Evolutionary conservation across 2,113 vertebrate species (phyloP), one percentile per base, ranked within the genome.

Genomic region (Gobiocypris rarus): DNA sequence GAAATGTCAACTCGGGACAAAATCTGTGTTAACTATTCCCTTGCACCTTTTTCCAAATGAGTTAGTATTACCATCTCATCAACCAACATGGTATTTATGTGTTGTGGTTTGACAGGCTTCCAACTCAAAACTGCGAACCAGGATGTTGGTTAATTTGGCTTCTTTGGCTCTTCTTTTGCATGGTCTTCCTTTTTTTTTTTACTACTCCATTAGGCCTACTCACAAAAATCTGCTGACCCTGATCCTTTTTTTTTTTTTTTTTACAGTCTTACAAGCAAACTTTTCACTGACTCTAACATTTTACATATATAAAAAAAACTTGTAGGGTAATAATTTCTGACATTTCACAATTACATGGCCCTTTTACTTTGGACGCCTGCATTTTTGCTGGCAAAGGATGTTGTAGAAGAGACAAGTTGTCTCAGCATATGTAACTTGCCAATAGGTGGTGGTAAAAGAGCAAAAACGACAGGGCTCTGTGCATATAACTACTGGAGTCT

Each of bases 161-260:
- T 31, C 19, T n/a, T 38, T 38, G 19, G 54, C 31, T 77, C 10
- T 22, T 24, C 19, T 76, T 76, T 71, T 45, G 11, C 41, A 41
- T 9, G 24, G 38, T 45, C 11, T 71, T 70, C 38, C 9, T 4
- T 2, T 19, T 14, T 48, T 50, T 54, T 34, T 58, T 75, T 15
- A 58, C 31, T 24, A 59, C 52, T 38, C 19, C 54, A 59, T 59
- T 41, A 77, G 10, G 54, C 19, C 54, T 41, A 77, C 28, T 58
- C 52, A 38, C 5, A 77, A 59, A 77, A 41, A 77, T 77, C 31
- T 43, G 34, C 75, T 43, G 31, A 77, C 22, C 74, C 50, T 22
- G 17, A n/a, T 24, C 22, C 5, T 9, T 52, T 50, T 50, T 38
- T 45, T 48, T 48, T 14, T 50, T 48, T 13, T 48, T 14, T 14